Evolutionary conservation across 2,797 vertebrate species (phyloP).

Genomic region (Apogon hyalosoma): DNA sequence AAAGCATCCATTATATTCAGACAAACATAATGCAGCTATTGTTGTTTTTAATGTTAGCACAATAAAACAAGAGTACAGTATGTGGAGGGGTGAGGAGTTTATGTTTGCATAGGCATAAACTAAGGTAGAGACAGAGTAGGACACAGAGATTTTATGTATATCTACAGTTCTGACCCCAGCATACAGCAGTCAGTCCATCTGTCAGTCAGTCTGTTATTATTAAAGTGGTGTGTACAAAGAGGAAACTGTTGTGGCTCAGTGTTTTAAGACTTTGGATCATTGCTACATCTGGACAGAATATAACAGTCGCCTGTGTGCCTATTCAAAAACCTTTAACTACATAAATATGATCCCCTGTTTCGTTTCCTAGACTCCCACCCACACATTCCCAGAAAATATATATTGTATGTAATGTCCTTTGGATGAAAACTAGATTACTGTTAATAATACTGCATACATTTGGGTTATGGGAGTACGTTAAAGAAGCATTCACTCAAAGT

Average conservation of each 20-base stretch:
- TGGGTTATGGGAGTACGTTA: slow-evolving; percentile 64
- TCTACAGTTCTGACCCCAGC: slow-evolving; percentile 69
- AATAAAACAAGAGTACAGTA: slow-evolving; percentile 59
- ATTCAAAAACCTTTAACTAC: slow-evolving; percentile 71
- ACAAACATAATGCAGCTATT: slow-evolving; percentile 71
- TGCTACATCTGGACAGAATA: slow-evolving; percentile 80
- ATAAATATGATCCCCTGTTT: slow-evolving; percentile 69
- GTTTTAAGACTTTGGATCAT: slow-evolving; percentile 82
- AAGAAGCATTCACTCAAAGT: slow-evolving; percentile 69
- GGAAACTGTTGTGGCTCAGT: slow-evolving; percentile 75
- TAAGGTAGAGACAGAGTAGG: slow-evolving; percentile 68
- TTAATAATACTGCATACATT: slow-evolving; percentile 80
- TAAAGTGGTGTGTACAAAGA: slow-evolving; percentile 50
- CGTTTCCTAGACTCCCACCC: slow-evolving; percentile 54
- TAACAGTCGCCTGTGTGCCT: slow-evolving; percentile 81
- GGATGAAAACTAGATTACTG: slow-evolving; percentile 72
- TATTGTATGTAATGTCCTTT: slow-evolving; percentile 66
- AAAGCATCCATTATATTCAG: slow-evolving; percentile 73
- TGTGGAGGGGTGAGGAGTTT: slow-evolving; percentile 57
- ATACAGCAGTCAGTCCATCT: slow-evolving; percentile 60
- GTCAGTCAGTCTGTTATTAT: slow-evolving; percentile 52
- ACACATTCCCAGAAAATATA: slow-evolving; percentile 74
- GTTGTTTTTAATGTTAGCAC: slow-evolving; percentile 71
- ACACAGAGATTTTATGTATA: slow-evolving; percentile 64
- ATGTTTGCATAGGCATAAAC: slow-evolving; percentile 87